Percentiles rank a stretch among this genome's conserved stretches.
phyloP scores from a whole-genome alignment of 2,113 vertebrate species.

The Platysteira castanea region DNA sequence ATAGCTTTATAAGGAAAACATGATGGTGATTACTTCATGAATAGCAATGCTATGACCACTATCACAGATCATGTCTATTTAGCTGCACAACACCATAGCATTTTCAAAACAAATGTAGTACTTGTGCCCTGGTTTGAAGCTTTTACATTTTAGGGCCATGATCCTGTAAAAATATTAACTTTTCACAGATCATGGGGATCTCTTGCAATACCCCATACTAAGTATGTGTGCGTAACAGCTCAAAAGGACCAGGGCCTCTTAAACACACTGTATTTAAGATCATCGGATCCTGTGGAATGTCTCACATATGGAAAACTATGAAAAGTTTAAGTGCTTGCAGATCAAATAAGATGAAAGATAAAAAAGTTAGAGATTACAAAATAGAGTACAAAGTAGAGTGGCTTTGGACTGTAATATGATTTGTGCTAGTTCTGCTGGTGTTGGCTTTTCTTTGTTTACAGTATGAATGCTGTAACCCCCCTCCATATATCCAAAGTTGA shows the following conservation, averaged over 20 bases:
- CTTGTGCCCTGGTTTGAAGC: neutral
- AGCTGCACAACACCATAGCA: constrained; percentile 39
- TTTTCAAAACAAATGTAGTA: constrained; percentile 48
- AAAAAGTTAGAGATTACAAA: neutral
- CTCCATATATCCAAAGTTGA: neutral
- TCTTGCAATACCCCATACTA: neutral
- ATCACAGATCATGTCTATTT: constrained; percentile 31
- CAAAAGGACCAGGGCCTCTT: neutral
- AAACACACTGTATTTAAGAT: neutral
- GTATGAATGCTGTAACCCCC: neutral
- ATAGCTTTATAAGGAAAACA: constrained; percentile 22
- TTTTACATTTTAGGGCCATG: neutral
- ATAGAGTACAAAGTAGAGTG: neutral
- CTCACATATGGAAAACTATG: neutral
- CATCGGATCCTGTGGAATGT: neutral
- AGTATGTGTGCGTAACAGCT: neutral
- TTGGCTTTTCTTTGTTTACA: neutral
- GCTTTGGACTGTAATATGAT: neutral
- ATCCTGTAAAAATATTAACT: neutral
- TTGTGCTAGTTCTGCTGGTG: neutral
- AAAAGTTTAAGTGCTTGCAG: neutral
- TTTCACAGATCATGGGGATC: neutral
- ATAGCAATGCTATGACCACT: constrained; percentile 51
- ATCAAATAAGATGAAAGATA: neutral
- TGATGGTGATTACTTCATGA: constrained; percentile 22